phyloP scores from a whole-genome alignment of 30 jellyfish, hydroid and myxozoan genomes.

The Mastigias papua region DNA sequence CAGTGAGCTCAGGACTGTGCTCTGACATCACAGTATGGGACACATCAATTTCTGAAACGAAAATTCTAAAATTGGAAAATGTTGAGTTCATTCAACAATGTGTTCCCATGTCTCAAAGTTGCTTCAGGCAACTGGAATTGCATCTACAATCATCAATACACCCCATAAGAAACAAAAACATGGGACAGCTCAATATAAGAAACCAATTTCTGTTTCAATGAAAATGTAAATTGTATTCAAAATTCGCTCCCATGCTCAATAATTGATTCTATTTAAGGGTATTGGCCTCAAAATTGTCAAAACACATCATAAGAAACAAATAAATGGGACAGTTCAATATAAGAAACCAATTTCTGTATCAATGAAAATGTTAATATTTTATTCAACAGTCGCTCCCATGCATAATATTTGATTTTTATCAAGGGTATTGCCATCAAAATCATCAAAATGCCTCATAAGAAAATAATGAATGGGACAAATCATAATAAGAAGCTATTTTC shows the following conservation, averaged over 20 bases:
- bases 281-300: background rate
- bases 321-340: background rate
- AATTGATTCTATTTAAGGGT: background rate
- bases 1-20: background rate
- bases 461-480: background rate
- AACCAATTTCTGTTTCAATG: background rate
- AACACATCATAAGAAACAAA: background rate
- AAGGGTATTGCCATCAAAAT: background rate
- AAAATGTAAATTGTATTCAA: background rate
- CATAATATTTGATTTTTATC: background rate
- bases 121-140: slow-evolving; percentile 7
- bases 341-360: background rate
- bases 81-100: slow-evolving; percentile 7
- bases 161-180: slow-evolving; percentile 2
- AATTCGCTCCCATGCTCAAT: background rate
- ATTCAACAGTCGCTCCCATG: background rate
- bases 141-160: background rate
- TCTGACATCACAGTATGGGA: background rate
- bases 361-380: background rate
- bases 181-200: slow-evolving; percentile 13
- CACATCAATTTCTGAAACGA: slow-evolving; percentile 1
- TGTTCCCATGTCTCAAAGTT: background rate
- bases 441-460: background rate
- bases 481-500: background rate
- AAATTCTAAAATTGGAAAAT: background rate